Evolutionary conservation across 2,113 vertebrate species (phyloP), one percentile per base, ranked within the genome.

Genomic region (Natator depressus): DNA sequence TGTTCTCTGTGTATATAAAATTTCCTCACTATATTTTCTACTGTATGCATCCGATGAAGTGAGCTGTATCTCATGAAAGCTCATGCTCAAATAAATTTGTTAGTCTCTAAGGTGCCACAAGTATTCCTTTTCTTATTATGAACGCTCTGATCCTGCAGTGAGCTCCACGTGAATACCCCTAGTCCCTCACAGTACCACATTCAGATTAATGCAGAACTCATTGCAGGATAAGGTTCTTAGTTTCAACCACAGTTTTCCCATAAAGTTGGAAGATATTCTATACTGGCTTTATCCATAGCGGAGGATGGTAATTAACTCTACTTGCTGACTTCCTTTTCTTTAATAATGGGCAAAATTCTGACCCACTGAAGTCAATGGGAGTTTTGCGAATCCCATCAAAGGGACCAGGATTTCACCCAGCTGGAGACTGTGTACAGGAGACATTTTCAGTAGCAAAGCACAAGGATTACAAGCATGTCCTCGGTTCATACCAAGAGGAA

Each of bases 391-490:
- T 42, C 17, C 31, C 72, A 92, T 82, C 47, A 72, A 10, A 3
- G 1, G 4, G 7, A 10, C 1, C 0, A 50, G 5, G n/a, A 76
- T 0, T 76, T 4, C 57, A 94, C 22, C 31, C 25, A 91, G 47
- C 89, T 50, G 6, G 13, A 19, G 20, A 91, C 10, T 50, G 35
- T 47, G 55, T 35, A 89, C 46, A 84, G 24, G 14, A 54, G 7
- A 19, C 9, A 3, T 75, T 93, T 93, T 91, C 31, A 81, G 84
- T 78, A 90, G 82, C 17, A 81, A 55, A n/a, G 13, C 25, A 89
- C 1, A 87, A 79, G 55, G 16, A 35, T 65, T 82, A 35, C 9
- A 20, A 0, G 0, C 25, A 24, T 5, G 1, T 19, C 3, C 19
- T 6, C 10, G n/a, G 14, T 35, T 62, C 29, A 35, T 88, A 19